Conservation (phyloP, 2,797 vertebrate genomes). For the Tamandua tetradactyla region DNA sequence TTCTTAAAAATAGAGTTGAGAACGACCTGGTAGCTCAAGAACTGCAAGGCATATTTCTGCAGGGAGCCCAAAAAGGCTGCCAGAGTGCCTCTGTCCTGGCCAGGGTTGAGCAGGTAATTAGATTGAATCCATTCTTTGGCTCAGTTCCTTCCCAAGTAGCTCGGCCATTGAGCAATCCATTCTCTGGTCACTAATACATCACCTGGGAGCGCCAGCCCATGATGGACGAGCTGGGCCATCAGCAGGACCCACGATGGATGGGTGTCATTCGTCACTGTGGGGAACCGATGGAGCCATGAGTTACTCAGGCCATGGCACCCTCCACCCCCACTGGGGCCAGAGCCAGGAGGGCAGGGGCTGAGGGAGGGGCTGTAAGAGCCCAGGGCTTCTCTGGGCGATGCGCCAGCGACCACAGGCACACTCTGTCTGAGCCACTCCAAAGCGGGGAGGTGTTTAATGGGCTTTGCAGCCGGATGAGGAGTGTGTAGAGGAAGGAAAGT, state of each 20-base stretch:
- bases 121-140: slow-evolving; percentile 86
- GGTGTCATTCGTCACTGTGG: slow-evolving; percentile 84
- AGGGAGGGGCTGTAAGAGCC: not conserved
- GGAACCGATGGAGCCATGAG: slow-evolving; percentile 81
- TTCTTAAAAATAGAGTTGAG: slow-evolving; percentile 63
- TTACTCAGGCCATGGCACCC: slow-evolving; percentile 80
- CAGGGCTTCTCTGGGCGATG: slow-evolving; percentile 57
- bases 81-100: slow-evolving; percentile 64
- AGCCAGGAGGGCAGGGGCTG: slow-evolving; percentile 76
- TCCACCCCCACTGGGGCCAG: slow-evolving; percentile 72
- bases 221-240: slow-evolving; percentile 70
- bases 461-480: slow-evolving; percentile 20
- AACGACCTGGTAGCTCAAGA: slow-evolving; percentile 60
- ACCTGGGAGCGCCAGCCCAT: slow-evolving; percentile 75
- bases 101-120: slow-evolving; percentile 84
- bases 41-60: slow-evolving; percentile 78
- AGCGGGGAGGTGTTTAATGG: slow-evolving; percentile 42
- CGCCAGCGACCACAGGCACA: slow-evolving; percentile 56
- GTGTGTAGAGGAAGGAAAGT: not conserved
- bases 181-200: slow-evolving; percentile 85
- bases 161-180: slow-evolving; percentile 82
- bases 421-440: slow-evolving; percentile 55
- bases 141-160: slow-evolving; percentile 84
- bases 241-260: slow-evolving; percentile 77
- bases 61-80: slow-evolving; percentile 77